These are phyloP conservation scores for Eilema depressum DNA, from an alignment of 2,888 invertebrate species.

Conservation along the genomic window DNA sequence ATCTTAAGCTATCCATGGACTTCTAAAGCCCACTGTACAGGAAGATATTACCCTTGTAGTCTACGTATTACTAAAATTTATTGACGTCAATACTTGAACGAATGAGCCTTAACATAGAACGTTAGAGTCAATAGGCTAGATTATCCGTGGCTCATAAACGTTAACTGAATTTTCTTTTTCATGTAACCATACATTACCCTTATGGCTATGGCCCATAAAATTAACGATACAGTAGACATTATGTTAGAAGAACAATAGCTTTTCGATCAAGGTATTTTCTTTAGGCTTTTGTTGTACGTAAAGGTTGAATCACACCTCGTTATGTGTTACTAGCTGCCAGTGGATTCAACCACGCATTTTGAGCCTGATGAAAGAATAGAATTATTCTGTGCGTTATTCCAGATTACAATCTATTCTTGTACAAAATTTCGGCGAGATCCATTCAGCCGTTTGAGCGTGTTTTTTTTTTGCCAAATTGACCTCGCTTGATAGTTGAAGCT, in stretches of 20 bases:
- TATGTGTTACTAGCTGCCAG: background rate
- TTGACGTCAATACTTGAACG: background rate
- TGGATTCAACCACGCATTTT: too few relatives aligned
- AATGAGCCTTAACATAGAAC: background rate
- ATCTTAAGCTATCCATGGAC: too few relatives aligned
- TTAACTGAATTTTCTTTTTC: too few relatives aligned
- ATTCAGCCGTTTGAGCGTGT: too few relatives aligned
- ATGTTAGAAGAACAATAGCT: slow-evolving; percentile 4
- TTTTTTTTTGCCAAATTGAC: too few relatives aligned
- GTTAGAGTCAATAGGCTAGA: background rate
- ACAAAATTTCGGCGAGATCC: too few relatives aligned
- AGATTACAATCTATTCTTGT: too few relatives aligned
- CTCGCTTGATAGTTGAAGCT: too few relatives aligned
- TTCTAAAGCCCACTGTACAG: too few relatives aligned
- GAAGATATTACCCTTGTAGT: background rate
- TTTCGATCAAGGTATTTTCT: background rate
- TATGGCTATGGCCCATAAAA: background rate
- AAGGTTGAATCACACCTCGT: background rate
- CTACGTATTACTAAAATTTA: background rate
- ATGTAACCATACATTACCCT: background rate
- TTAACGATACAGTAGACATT: slow-evolving; percentile 2
- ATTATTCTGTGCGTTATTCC: too few relatives aligned
- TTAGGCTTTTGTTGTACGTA: background rate
- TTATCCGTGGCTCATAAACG: background rate
- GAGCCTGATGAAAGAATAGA: too few relatives aligned